Evolutionary conservation across 2,888 invertebrate genomes (phyloP).

Genomic region (Acleris cristana): DNA sequence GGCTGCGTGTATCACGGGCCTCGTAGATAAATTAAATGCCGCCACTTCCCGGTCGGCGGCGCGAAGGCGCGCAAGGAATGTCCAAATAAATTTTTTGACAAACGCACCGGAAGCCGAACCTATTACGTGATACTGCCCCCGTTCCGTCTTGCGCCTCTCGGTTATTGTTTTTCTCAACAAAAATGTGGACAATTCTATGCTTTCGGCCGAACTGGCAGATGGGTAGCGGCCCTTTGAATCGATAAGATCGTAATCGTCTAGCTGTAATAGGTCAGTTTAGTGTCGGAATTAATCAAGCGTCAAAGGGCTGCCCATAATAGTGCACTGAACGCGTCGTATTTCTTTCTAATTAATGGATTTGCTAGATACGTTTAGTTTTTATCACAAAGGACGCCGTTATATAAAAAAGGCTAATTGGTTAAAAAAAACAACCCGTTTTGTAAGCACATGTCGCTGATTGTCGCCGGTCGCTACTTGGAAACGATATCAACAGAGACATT

Average conservation of each 20-base stretch:
- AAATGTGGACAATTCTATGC: conserved; percentile 72
- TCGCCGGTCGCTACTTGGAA: background rate
- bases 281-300: conserved; percentile 82
- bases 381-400: conserved; percentile 74
- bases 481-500: conserved; percentile 27
- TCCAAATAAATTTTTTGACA: conserved; percentile 81
- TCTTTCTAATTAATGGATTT: conserved; percentile 81
- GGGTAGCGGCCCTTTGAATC: conserved; percentile 77
- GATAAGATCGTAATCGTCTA: conserved; percentile 78
- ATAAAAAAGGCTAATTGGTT: conserved; percentile 50
- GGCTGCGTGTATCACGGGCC: conserved; percentile 68
- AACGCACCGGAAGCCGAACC: conserved; percentile 79
- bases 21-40: conserved; percentile 82
- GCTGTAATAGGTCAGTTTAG: conserved; percentile 80
- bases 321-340: conserved; percentile 77
- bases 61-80: conserved; percentile 74
- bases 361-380: conserved; percentile 68
- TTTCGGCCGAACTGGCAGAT: conserved; percentile 70
- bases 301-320: conserved; percentile 77
- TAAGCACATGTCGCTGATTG: conserved; percentile 31
- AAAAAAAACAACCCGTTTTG: conserved; percentile 29
- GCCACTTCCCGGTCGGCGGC: conserved; percentile 72
- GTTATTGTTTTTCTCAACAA: conserved; percentile 77
- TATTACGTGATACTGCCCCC: conserved; percentile 79
- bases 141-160: conserved; percentile 67